Evolutionary conservation across 2,888 invertebrate genomes (phyloP).

Genomic region (Catocala fraxini): DNA sequence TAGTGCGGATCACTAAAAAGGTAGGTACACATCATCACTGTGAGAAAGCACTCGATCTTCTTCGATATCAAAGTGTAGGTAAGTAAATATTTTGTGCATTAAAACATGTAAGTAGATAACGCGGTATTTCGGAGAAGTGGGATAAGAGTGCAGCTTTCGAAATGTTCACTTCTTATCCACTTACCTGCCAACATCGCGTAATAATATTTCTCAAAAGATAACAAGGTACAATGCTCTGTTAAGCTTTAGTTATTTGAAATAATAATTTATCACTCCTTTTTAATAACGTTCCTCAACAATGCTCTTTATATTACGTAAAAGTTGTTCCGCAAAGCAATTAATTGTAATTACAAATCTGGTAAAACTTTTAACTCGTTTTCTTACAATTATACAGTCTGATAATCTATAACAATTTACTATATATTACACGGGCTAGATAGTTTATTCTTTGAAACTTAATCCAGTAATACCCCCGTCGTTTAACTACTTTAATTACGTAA

Average conservation of each 20-base stretch:
- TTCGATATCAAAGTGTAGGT: constrained; percentile 7
- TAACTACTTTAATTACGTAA: constrained; percentile 13
- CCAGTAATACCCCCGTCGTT: background rate
- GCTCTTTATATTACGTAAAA: no score
- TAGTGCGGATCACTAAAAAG: constrained; percentile 14
- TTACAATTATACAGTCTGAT: no score
- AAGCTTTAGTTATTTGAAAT: no score
- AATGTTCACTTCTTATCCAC: constrained; percentile 6
- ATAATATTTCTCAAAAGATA: constrained; percentile 24
- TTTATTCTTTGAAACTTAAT: background rate
- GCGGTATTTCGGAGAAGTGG: constrained; percentile 13
- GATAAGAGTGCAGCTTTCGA: constrained; percentile 32
- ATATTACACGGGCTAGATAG: background rate
- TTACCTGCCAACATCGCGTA: constrained; percentile 11
- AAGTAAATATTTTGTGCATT: constrained; percentile 12
- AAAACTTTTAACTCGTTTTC: no score
- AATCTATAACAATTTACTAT: no score
- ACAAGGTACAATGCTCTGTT: constrained; percentile 3
- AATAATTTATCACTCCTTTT: no score
- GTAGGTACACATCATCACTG: constrained; percentile 12
- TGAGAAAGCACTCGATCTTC: constrained; percentile 12
- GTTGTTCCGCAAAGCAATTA: no score
- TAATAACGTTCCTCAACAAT: no score
- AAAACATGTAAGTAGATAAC: constrained; percentile 12
- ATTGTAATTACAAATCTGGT: no score